Conservation (phyloP, 2,113 vertebrate genomes). For the Nicator chloris region DNA sequence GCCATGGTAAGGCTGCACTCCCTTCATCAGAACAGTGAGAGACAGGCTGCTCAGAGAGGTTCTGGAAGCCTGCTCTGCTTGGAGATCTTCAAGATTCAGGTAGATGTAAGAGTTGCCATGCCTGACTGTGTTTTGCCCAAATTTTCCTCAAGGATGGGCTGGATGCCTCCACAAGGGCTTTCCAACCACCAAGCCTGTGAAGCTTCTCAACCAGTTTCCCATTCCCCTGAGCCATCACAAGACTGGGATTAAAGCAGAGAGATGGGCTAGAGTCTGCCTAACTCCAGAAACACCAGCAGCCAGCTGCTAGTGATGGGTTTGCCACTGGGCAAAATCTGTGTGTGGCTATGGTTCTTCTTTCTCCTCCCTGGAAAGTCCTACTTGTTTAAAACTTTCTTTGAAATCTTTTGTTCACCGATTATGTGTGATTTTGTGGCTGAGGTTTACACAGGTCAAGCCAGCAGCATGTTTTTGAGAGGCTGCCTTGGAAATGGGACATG, state of each 20-base stretch:
- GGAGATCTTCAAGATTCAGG: not conserved
- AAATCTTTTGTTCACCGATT: rapidly evolving
- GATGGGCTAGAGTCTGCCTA: not conserved
- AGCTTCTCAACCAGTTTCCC: not conserved
- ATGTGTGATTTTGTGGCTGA: not conserved
- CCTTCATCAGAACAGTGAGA: not conserved
- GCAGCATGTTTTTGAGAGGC: not conserved
- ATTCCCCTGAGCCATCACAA: not conserved
- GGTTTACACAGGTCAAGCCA: not conserved
- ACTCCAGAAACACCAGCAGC: not conserved
- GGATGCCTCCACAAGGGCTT: not conserved
- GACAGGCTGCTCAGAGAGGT: not conserved
- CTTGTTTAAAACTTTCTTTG: not conserved
- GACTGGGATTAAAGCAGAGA: not conserved
- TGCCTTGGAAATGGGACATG: not conserved
- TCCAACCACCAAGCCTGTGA: not conserved
- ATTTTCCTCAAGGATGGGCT: not conserved
- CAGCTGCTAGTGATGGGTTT: not conserved
- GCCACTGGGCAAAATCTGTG: not conserved
- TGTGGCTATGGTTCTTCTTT: not conserved
- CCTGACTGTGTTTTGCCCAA: not conserved
- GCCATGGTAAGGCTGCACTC: rapidly evolving
- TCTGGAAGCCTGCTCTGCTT: not conserved
- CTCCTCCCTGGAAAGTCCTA: not conserved
- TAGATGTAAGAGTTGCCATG: rapidly evolving